Evolutionary conservation across 2,113 vertebrate species (phyloP).

Genomic region (Eurypyga helias): DNA sequence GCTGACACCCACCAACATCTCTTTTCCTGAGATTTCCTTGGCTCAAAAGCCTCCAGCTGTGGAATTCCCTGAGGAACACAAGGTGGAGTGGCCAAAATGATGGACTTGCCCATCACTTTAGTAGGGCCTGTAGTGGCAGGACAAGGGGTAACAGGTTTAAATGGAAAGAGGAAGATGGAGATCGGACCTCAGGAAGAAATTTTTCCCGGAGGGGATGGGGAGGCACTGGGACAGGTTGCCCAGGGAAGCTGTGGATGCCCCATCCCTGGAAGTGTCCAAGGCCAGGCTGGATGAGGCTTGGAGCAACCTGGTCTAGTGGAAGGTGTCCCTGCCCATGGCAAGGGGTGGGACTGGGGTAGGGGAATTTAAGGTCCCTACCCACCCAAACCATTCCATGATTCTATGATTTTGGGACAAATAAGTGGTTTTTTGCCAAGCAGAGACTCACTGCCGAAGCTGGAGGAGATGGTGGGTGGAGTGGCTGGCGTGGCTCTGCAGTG

Average conservation of each 20-base stretch:
- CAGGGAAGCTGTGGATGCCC: neutral
- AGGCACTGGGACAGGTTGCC: neutral
- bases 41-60: neutral
- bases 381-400: neutral
- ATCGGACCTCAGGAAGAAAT: neutral
- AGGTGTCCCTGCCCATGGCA: neutral
- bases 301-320: neutral
- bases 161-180: neutral
- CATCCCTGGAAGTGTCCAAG: neutral
- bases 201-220: neutral
- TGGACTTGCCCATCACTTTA: neutral
- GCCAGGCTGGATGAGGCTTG: neutral
- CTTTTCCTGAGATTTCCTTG: neutral
- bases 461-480: conserved; percentile 96
- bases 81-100: neutral
- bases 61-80: fast-evolving
- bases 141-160: neutral
- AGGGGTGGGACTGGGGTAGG: neutral
- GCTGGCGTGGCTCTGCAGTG: conserved; percentile 96
- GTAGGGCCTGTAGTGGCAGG: neutral
- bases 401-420: neutral
- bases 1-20: neutral
- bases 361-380: neutral
- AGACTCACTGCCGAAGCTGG: conserved; percentile 93
- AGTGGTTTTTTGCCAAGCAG: fast-evolving